phyloP scores from a whole-genome alignment of 2,888 invertebrate species.

The Aphidius colemani region DNA sequence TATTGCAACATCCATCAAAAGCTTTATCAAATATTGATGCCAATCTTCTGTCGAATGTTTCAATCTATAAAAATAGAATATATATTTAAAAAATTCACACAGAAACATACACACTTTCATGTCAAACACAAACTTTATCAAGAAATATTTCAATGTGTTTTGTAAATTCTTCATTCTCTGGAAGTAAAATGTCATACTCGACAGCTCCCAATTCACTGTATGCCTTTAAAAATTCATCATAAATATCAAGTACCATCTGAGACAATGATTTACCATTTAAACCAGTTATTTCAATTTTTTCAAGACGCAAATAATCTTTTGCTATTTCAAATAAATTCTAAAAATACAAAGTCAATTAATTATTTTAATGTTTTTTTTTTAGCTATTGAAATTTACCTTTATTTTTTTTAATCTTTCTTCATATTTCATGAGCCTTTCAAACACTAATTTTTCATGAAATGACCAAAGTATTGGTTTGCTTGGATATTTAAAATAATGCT shows the following conservation, averaged over 20 bases:
- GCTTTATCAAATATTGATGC: conserved; percentile 81
- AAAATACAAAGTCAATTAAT: conserved; percentile 2
- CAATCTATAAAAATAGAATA: conserved; percentile 52
- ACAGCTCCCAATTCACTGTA: conserved; percentile 57
- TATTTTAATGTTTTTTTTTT: conserved; percentile 7
- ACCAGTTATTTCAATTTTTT: conserved; percentile 82
- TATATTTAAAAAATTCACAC: neutral
- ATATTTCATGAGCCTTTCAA: conserved; percentile 70
- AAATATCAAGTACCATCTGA: conserved; percentile 60
- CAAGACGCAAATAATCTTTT: conserved; percentile 82
- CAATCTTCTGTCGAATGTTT: conserved; percentile 77
- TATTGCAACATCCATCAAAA: conserved; percentile 77
- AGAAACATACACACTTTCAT: too few relatives aligned
- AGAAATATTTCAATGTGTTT: conserved; percentile 70
- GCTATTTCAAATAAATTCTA: conserved; percentile 76
- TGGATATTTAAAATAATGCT: conserved; percentile 64
- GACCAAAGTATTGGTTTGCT: conserved; percentile 71
- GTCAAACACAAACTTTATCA: conserved; percentile 57
- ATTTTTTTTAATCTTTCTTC: conserved; percentile 69
- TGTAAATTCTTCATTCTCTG: conserved; percentile 70
- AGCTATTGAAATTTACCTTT: conserved; percentile 45
- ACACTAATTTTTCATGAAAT: conserved; percentile 74
- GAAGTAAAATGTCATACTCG: conserved; percentile 76
- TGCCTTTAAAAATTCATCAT: conserved; percentile 49
- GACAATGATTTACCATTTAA: conserved; percentile 68